Conservation (phyloP, 2,888 invertebrate species). For the Megamerina dolium region DNA sequence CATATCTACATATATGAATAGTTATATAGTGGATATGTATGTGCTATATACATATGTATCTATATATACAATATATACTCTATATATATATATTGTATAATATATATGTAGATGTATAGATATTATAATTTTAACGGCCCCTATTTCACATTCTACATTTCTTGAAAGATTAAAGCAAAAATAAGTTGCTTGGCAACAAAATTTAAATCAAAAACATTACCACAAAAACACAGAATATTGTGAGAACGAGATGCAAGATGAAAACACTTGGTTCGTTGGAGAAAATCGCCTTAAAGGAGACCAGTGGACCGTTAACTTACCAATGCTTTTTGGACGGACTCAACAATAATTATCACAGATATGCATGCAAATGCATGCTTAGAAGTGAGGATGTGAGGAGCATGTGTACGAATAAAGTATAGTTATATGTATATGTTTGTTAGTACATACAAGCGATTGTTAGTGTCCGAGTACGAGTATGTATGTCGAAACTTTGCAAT, state of each 20-base stretch:
- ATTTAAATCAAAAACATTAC: slow-evolving; percentile 16
- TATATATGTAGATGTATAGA: not conserved
- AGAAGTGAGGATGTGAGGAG: slow-evolving; percentile 10
- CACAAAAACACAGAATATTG: slow-evolving; percentile 13
- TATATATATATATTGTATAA: not conserved
- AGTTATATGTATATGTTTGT: slow-evolving; percentile 9
- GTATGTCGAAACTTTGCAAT: slow-evolving; percentile 5
- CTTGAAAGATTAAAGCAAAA: slow-evolving; percentile 6
- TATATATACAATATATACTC: not conserved
- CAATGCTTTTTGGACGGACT: slow-evolving; percentile 18
- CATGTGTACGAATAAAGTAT: slow-evolving; percentile 19
- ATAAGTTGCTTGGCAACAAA: slow-evolving; percentile 17
- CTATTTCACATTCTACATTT: slow-evolving; percentile 3
- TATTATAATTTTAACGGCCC: too few species aligned
- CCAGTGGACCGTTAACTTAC: slow-evolving; percentile 21
- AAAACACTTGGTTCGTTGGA: slow-evolving; percentile 15
- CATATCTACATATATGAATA: too few species aligned
- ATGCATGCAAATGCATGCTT: slow-evolving; percentile 16
- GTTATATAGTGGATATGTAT: not conserved
- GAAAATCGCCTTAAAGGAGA: slow-evolving; percentile 23
- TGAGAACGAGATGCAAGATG: slow-evolving; percentile 12
- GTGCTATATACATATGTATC: not conserved
- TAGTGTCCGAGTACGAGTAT: not conserved
- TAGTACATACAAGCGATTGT: slow-evolving; percentile 1
- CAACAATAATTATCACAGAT: slow-evolving; percentile 21